A percentile compares a stretch with the other conserved stretches of the same genome.
These are phyloP conservation scores for Riparia riparia DNA, from an alignment of 2,113 vertebrate genomes.

Conservation along the genomic window DNA sequence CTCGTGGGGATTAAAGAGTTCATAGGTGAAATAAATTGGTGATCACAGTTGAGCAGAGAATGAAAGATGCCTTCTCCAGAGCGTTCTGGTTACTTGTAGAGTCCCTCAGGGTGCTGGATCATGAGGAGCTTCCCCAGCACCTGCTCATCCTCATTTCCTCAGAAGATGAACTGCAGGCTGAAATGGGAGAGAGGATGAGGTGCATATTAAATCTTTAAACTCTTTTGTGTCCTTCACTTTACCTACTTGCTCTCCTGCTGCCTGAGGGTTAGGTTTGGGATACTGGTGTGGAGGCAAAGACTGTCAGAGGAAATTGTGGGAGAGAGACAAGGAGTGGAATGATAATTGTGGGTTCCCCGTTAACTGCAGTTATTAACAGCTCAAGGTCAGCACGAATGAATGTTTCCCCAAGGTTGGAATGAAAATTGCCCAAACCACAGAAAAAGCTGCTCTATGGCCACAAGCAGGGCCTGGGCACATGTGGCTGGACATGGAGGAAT, in stretches of 20 bases:
- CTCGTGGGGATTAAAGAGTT: not conserved
- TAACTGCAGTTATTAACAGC: not conserved
- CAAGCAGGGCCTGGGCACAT: rapidly evolving
- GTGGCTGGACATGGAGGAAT: not conserved
- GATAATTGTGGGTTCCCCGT: not conserved
- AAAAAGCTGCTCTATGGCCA: not conserved
- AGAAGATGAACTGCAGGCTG: not conserved
- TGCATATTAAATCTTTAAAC: not conserved
- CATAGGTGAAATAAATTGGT: not conserved
- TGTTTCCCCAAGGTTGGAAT: not conserved
- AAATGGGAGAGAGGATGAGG: not conserved
- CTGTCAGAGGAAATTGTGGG: not conserved
- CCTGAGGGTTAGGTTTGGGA: not conserved
- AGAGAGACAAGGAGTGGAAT: not conserved
- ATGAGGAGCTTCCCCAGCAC: not conserved
- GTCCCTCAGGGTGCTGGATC: not conserved
- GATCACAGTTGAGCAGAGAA: not conserved
- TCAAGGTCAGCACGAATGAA: not conserved
- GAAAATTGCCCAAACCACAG: not conserved
- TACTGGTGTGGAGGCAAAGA: not conserved
- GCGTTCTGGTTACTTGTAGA: rapidly evolving
- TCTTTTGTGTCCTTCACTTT: not conserved
- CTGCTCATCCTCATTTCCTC: not conserved
- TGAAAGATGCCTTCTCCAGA: not conserved
- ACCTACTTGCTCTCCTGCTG: not conserved